phyloP scores from a whole-genome alignment of 1,140 invertebrate species.

The Trichonephila clavata region DNA sequence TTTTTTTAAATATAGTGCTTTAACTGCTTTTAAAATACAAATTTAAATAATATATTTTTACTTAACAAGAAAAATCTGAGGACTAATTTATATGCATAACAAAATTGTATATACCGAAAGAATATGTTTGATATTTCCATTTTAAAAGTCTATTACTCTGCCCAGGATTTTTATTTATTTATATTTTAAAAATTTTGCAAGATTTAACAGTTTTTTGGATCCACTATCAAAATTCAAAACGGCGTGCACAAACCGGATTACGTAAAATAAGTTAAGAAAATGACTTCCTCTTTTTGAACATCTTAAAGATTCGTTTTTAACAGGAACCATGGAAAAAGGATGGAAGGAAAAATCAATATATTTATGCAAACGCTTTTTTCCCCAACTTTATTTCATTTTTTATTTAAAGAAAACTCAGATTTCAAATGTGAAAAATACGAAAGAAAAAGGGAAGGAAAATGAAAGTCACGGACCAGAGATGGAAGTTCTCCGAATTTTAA shows the following conservation, averaged over 20 bases:
- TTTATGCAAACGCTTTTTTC: conserved; percentile 48
- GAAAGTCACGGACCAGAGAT: conserved; percentile 17
- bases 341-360: conserved; percentile 59
- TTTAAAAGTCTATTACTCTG: not conserved
- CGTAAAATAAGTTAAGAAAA: conserved; percentile 61
- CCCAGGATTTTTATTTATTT: too few species aligned
- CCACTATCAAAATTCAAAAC: conserved; percentile 39
- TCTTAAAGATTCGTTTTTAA: conserved; percentile 40
- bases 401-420: conserved; percentile 31
- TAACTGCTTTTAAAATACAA: too few species aligned
- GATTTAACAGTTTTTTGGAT: conserved; percentile 1
- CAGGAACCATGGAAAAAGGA: conserved; percentile 27
- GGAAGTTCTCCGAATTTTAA: conserved; percentile 55
- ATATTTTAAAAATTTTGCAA: not conserved
- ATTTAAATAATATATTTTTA: too few species aligned
- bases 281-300: conserved; percentile 37
- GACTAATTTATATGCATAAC: too few species aligned
- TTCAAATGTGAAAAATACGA: conserved; percentile 42
- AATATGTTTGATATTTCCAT: not conserved
- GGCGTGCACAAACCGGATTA: conserved; percentile 41
- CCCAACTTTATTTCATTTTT: conserved; percentile 4
- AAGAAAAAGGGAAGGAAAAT: conserved; percentile 35
- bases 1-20: too few species aligned
- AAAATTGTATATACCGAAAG: not conserved
- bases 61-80: too few species aligned